Evolutionary conservation across 2,797 vertebrate species (phyloP).

Genomic region (Typhlichthys subterraneus): DNA sequence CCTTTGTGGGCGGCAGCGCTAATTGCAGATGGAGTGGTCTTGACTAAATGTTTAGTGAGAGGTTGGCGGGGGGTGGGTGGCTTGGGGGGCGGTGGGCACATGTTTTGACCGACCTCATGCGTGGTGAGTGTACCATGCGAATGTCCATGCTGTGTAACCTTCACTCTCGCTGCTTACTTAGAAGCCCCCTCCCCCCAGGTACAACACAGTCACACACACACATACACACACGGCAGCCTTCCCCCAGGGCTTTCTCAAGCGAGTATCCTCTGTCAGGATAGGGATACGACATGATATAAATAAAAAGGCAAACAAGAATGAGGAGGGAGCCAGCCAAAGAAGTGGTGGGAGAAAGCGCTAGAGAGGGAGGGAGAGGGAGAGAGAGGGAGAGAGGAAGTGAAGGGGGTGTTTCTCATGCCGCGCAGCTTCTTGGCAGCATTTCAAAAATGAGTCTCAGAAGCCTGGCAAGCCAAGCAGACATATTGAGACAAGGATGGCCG

Average conservation of each 20-base stretch:
- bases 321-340: slow-evolving; percentile 68
- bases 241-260: neutral
- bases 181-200: slow-evolving; percentile 26
- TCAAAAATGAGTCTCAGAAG: slow-evolving; percentile 85
- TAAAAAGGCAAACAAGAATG: slow-evolving; percentile 73
- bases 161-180: slow-evolving; percentile 46
- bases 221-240: slow-evolving; percentile 21
- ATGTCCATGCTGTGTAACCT: slow-evolving; percentile 47
- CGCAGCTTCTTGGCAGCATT: slow-evolving; percentile 86
- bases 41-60: slow-evolving; percentile 69
- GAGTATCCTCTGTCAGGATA: slow-evolving; percentile 64
- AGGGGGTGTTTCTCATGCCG: slow-evolving; percentile 65
- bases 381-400: slow-evolving; percentile 10
- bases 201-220: neutral
- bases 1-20: slow-evolving; percentile 57
- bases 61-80: slow-evolving; percentile 49
- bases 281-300: slow-evolving; percentile 77
- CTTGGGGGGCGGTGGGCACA: slow-evolving; percentile 30
- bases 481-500: slow-evolving; percentile 85
- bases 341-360: neutral
- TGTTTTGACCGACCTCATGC: slow-evolving; percentile 49
- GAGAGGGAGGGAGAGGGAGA: slow-evolving; percentile 49
- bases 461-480: slow-evolving; percentile 82
- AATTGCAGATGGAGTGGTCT: slow-evolving; percentile 66
- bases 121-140: slow-evolving; percentile 53